Conservation (phyloP, 1,140 invertebrate species). For the Homarus americanus region DNA sequence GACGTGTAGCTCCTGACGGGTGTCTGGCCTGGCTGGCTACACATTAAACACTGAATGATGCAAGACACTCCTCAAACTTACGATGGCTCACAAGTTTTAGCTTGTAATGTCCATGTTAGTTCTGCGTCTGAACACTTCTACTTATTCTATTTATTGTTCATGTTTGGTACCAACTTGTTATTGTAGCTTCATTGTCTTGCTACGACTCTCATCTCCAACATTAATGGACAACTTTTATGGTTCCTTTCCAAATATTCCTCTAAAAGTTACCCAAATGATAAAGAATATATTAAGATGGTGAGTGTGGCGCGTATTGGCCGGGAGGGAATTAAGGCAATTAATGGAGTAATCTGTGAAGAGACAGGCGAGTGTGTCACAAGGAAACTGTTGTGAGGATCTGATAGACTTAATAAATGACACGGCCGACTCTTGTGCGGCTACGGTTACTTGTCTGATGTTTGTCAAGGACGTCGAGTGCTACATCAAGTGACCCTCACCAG, state of each 20-base stretch:
- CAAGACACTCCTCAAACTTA: background rate
- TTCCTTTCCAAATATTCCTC: no score
- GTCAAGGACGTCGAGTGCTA: background rate
- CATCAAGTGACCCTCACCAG: background rate
- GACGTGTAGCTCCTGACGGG: background rate
- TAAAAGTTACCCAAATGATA: no score
- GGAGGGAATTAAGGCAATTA: background rate
- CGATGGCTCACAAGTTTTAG: background rate
- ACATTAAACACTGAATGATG: background rate
- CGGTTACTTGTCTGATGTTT: conserved; percentile 5
- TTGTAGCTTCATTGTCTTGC: no score
- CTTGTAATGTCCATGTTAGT: background rate
- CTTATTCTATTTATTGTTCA: no score
- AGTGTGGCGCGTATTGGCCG: background rate
- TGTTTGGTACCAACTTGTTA: no score
- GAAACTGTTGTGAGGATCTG: conserved; percentile 28
- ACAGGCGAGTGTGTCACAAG: conserved; percentile 6
- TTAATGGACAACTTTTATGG: no score
- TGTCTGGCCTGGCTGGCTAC: background rate
- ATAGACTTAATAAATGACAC: conserved; percentile 25
- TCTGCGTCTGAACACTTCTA: no score
- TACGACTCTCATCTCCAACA: no score
- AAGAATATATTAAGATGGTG: no score
- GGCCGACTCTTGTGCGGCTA: background rate
- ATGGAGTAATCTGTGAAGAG: conserved; percentile 24